Evolutionary conservation across 2,113 vertebrate species (phyloP), one percentile per base, ranked within the genome.

Genomic region (Amphiprion percula): DNA sequence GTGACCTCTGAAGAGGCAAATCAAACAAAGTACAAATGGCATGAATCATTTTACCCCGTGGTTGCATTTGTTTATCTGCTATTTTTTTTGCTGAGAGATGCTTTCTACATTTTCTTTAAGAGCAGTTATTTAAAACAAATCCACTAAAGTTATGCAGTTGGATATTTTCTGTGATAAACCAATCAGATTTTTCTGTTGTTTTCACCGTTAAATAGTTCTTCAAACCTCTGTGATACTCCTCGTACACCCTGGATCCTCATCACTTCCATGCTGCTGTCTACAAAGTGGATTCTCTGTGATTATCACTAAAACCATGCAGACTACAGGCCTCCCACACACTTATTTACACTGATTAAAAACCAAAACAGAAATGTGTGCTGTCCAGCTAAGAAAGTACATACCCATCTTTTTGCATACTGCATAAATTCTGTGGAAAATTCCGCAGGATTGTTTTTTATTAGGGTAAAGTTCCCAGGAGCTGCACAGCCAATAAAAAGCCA

Each of bases 391-490:
- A 80, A 83, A 86, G 77, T 82, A 69, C 88, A 82, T 84, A 74
- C 63, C 84, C 87, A 89, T 91, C 89, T 92, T 93, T 94, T 92
- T 89, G 77, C 77, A 91, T 90, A 90, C 88, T 90, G 88, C 87
- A 93, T 89, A 92, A 86, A 93, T 93, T 91, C 90, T 87, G 59
- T 94, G 93, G 93, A 94, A 95, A 95, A 94, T 95, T 94, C 92
- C 81, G 60, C 77, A 85, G 88, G 90, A 94, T 94, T 93, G 92
- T 94, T 94, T 94, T 91, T 94, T 95, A 95, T 94, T 94, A 89
- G 92, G 88, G 80, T 92, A 89, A 95, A 93, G 93, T 94, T 95
- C 94, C 93, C 94, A 95, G 93, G 91, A 94, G 93, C 92, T 90
- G 83, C 87, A 85, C 85, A 88, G 92, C 93, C 94, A 94, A 94